Conservation (phyloP, 1,140 invertebrate genomes). For the Drosophila gunungcola region DNA sequence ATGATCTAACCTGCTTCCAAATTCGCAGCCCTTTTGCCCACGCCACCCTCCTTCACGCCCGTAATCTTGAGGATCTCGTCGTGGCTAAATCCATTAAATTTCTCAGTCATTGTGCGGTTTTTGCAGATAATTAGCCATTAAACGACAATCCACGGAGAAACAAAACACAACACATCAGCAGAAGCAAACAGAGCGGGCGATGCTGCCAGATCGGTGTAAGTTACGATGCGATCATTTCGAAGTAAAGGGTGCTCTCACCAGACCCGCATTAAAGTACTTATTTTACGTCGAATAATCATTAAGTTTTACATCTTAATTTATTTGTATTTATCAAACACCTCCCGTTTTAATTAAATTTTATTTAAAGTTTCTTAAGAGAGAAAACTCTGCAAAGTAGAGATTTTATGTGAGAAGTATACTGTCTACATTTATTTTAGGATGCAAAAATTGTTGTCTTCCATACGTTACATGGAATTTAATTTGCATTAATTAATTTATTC, state of each 20-base stretch:
- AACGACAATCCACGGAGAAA: constrained; percentile 10
- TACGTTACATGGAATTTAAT: no score
- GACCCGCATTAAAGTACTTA: no score
- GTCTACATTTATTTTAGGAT: no score
- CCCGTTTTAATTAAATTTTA: no score
- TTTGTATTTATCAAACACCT: no score
- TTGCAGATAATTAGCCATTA: constrained; percentile 64
- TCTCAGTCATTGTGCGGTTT: constrained; percentile 71
- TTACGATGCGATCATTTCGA: constrained; percentile 13
- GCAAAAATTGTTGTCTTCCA: no score
- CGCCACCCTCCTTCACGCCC: constrained; percentile 39
- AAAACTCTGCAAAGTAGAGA: no score
- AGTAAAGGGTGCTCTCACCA: not conserved
- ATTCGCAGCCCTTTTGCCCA: constrained; percentile 7
- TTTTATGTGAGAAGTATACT: no score
- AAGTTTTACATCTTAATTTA: no score
- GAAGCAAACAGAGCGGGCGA: constrained; percentile 25
- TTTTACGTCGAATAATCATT: no score
- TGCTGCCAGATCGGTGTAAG: constrained; percentile 39
- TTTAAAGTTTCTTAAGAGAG: no score
- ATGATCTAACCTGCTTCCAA: constrained; percentile 61
- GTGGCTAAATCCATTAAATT: constrained; percentile 85
- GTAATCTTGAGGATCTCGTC: constrained; percentile 85
- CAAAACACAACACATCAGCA: constrained; percentile 63
- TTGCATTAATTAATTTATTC: no score